Base-by-base conservation (phyloP, 2,113 vertebrate genomes). In the Accipiter virgatus region DNA sequence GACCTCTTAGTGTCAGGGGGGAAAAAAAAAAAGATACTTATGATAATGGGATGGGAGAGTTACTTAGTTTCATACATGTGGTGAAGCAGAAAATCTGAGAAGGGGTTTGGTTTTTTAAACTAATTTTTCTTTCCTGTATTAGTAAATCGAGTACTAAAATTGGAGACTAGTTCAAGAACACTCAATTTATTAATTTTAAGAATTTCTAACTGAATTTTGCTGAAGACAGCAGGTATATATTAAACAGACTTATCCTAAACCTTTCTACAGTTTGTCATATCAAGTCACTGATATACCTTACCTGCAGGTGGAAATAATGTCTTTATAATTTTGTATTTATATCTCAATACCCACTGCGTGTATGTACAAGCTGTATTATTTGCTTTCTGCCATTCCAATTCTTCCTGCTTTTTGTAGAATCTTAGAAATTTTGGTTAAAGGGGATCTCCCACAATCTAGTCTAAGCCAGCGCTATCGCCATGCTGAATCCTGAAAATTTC, bases 291-390 rank as follows among this genome's bases (percentile, higher is more conserved):
- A 10, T 72, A 23, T 53, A n/a, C 27, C 26, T 34, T 58, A 52
- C 5, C 25, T 62, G 38, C 42, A 36, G 34, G 10, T 77, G 47
- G 26, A 62, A 72, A 38, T 7, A 45, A 71, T 11, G 1, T 45
- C 19, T 74, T 53, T 31, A 43, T 34, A 26, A 40, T 82, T 58
- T 67, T 19, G 15, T 47, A 29, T 86, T 59, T 52, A 3, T 45
- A 12, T 56, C 17, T 38, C 48, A 45, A 13, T 45, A 36, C 4
- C 4, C 1, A 19, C 16, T 36, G 14, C 0, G 1, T 5, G 12
- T 21, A 29, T 15, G 17, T 8, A 16, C 10, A 13, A 52, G 22
- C 15, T 65, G 3, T 67, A 50, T 42, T 42, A 27, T 58, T 85
- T 61, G 11, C 4, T 66, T 79, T 77, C 34, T 52, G 19, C 18